Base-by-base conservation (phyloP, 2,113 vertebrate species). In the Entelurus aequoreus region DNA sequence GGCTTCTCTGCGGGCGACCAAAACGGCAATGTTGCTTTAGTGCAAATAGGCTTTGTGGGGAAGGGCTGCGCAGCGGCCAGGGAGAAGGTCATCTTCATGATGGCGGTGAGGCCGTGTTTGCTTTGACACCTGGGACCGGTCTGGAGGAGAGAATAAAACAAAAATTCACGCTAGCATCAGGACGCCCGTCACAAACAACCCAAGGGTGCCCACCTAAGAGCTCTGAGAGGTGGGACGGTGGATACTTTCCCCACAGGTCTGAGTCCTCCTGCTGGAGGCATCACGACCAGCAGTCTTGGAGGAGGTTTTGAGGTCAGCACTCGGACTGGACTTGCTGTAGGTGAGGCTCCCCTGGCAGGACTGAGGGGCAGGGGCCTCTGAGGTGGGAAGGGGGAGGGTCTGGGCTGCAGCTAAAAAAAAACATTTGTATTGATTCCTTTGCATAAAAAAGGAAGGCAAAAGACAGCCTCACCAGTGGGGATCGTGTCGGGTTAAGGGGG, bases 291-390 rank as follows among this genome's bases (percentile, higher is more conserved):
- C 71, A 95, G 85, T 51, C 90, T 79, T 1, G 63, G 6, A 6
- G 86, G 75, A 38, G 87, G 79, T 72, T 86, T 89, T 65, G 85
- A 51, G 6, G 62, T 64, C 4, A 66, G 10, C 6, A n/a, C 75
- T 58, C 86, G 84, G 14, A 74, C 84, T 1, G 90, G 91, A 57
- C 74, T 84, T 35, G 79, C 55, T 1, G 48, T 79, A 0, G 90
- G 86, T 2, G 90, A 86, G 0, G 84, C 77, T 7, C 87, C 89
- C 63, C 90, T 81, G 0, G 92, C 87, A 0, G 93, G 84, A 21
- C 85, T 88, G 42, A 93, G 88, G 0, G 94, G 93, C 5, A 94
- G 88, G 0, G 93, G 93, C 49, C 92, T 91, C 81, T 91, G 79
- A 0, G 93, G 93, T 0, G 93, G 76, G 6, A 88, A 89, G 4